phyloP scores from a whole-genome alignment of 2,888 invertebrate genomes.

The Erebia epiphron region DNA sequence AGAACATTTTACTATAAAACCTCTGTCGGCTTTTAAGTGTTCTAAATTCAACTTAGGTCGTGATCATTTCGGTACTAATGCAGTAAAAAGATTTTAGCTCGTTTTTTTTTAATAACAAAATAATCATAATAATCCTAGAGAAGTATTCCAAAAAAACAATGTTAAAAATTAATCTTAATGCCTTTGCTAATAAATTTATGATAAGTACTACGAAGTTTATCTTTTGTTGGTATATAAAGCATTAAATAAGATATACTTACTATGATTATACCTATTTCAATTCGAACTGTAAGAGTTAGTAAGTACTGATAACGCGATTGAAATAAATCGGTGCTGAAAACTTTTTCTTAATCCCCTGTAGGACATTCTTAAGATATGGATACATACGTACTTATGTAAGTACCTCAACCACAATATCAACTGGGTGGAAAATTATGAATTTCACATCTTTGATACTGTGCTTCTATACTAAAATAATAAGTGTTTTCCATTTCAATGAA shows the following conservation, averaged over 20 bases:
- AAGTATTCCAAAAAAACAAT: not conserved
- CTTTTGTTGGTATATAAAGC: slow-evolving; percentile 22
- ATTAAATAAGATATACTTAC: slow-evolving; percentile 20
- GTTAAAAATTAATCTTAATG: not conserved
- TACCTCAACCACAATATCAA: not conserved
- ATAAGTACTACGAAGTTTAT: slow-evolving; percentile 14
- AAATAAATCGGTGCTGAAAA: slow-evolving; percentile 19
- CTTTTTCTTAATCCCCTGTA: slow-evolving; percentile 9
- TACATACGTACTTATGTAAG: not conserved
- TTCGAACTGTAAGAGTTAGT: not conserved
- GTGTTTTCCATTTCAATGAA: no score
- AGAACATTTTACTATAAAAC: no score
- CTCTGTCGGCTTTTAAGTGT: no score
- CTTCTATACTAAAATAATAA: no score
- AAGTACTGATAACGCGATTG: not conserved
- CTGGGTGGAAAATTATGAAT: no score
- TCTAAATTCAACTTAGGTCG: no score
- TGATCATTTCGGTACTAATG: no score
- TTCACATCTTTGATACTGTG: no score
- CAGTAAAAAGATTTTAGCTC: no score
- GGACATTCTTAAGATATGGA: slow-evolving; percentile 10
- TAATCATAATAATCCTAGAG: no score
- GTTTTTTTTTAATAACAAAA: no score
- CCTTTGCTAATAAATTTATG: slow-evolving; percentile 10
- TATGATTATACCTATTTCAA: slow-evolving; percentile 10